Evolutionary conservation across 2,888 invertebrate genomes (phyloP).

Genomic region (Macrosoma leucophasiata): DNA sequence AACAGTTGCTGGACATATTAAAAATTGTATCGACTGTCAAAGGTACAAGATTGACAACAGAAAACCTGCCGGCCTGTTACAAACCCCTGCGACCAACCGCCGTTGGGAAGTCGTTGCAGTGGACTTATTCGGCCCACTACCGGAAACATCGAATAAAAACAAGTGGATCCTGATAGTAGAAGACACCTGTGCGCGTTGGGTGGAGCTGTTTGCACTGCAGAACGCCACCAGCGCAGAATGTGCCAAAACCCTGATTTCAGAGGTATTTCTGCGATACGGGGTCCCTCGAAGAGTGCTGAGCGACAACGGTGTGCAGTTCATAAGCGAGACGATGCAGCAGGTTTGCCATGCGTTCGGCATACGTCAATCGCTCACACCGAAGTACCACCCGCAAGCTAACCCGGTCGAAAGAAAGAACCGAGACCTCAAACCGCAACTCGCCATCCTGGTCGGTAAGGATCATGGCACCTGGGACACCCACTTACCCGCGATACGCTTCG

Average conservation of each 20-base stretch:
- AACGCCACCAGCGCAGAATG: constrained; percentile 25
- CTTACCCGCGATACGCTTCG: constrained; percentile 12
- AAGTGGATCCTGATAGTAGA: constrained; percentile 30
- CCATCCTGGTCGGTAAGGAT: constrained; percentile 24
- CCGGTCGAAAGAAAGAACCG: constrained; percentile 35
- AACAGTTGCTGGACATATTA: constrained; percentile 13
- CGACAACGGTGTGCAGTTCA: constrained; percentile 34
- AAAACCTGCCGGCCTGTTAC: constrained; percentile 20
- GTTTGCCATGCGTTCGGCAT: constrained; percentile 14
- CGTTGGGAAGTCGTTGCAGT: constrained; percentile 17
- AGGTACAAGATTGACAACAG: constrained; percentile 17
- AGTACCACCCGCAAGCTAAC: constrained; percentile 27
- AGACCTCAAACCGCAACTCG: constrained; percentile 30
- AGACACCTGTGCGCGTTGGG: constrained; percentile 27
- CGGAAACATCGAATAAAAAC: constrained; percentile 14
- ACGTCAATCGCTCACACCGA: constrained; percentile 15
- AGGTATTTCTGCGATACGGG: constrained; percentile 33
- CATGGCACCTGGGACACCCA: constrained; percentile 12
- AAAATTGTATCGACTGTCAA: constrained; percentile 13
- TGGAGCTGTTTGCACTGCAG: constrained; percentile 29
- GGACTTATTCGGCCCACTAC: constrained; percentile 28
- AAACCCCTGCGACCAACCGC: constrained; percentile 9
- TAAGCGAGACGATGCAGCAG: constrained; percentile 25
- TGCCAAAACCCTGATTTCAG: constrained; percentile 20
- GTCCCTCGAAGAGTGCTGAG: constrained; percentile 32